These are phyloP conservation scores for Ceratosolen fusciceps DNA, from an alignment of 1,140 invertebrate genomes.

Conservation along the genomic window DNA sequence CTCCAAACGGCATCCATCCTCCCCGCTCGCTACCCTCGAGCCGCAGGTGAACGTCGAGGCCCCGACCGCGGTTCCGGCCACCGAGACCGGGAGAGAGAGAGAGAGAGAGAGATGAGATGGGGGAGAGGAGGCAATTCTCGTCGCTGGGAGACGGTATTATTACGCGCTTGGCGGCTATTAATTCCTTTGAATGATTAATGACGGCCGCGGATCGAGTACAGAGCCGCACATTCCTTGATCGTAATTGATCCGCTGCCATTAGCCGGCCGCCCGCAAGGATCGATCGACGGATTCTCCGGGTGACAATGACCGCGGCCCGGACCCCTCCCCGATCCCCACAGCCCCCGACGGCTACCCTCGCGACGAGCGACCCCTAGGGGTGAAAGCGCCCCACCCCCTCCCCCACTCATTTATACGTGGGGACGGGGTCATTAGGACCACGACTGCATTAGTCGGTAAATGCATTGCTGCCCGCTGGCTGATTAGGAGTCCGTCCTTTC, in stretches of 20 bases:
- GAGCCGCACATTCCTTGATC: not conserved
- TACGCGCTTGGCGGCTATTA: not conserved
- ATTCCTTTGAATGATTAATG: slow-evolving; percentile 29
- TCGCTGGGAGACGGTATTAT: slow-evolving; percentile 23
- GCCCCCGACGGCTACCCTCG: not conserved
- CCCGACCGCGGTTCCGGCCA: not conserved
- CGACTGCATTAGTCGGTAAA: no score
- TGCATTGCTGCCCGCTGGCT: no score
- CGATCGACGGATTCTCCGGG: not conserved
- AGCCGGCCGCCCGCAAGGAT: not conserved
- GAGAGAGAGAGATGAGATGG: not conserved
- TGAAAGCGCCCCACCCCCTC: no score
- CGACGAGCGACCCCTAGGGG: no score
- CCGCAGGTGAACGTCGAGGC: no score
- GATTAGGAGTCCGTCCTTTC: no score
- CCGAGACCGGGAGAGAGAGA: not conserved
- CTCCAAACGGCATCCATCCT: no score
- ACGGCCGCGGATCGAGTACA: not conserved
- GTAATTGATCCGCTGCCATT: not conserved
- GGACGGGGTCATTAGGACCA: no score
- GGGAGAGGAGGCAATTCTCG: not conserved
- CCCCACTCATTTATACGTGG: not conserved
- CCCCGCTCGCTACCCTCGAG: no score
- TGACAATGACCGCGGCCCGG: not conserved
- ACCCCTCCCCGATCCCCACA: not conserved